Evolutionary conservation across 2,888 invertebrate species (phyloP).

Genomic region (Cryptus armator): DNA sequence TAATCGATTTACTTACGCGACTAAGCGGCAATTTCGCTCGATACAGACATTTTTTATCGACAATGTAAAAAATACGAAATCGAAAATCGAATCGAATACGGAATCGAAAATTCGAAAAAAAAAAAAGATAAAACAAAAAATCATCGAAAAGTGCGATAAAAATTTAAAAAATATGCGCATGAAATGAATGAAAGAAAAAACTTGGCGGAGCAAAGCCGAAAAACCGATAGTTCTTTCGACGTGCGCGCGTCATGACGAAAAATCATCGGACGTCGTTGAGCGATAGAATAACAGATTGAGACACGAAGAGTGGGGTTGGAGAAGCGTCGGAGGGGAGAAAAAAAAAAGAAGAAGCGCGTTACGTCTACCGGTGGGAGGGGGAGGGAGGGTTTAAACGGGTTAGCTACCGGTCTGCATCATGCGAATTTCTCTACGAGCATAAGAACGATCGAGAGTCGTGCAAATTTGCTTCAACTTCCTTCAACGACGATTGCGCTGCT

Average conservation of each 20-base stretch:
- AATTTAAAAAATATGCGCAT: background rate
- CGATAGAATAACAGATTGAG: background rate
- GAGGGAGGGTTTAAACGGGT: background rate
- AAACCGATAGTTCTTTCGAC: background rate
- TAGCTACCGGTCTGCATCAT: background rate
- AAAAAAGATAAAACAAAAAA: background rate
- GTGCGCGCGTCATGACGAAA: conserved; percentile 11
- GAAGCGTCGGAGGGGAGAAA: conserved; percentile 16
- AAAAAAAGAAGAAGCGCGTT: background rate
- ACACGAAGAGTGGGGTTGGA: conserved; percentile 1
- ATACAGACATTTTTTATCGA: background rate
- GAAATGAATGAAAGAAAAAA: background rate
- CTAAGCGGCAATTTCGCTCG: no score
- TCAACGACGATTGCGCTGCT: background rate
- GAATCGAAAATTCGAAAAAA: background rate
- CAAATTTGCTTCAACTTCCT: conserved; percentile 25
- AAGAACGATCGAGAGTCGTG: background rate
- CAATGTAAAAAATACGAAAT: no score
- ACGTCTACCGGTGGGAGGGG: background rate
- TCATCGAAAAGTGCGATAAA: background rate
- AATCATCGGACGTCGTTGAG: conserved; percentile 29
- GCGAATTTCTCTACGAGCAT: background rate
- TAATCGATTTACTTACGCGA: background rate
- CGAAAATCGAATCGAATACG: background rate
- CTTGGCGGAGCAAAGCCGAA: background rate